Evolutionary conservation across 2,113 vertebrate genomes (phyloP), one percentile per base, ranked within the genome.

Genomic region (Pterocles gutturalis): DNA sequence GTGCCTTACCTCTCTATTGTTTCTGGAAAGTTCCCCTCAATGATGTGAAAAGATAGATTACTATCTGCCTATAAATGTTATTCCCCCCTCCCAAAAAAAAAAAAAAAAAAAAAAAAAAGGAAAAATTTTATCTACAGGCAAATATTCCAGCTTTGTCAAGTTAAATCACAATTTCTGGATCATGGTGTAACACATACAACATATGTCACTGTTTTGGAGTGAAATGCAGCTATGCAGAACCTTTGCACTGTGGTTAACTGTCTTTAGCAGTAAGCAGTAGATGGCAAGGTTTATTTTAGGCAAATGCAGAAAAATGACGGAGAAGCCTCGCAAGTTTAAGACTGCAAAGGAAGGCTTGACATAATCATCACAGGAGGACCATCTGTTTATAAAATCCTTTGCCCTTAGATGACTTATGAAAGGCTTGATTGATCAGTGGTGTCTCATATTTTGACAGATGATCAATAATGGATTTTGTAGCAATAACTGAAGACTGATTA

Each of bases 321-420:
- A 72, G 33, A 94, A 25, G 18, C 24, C 26, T 93, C 86, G 62
- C 13, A 46, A 66, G 55, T 66, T 87, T 88, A 83, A 75, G 53
- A 81, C 13, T 67, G 34, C 25, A 92, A 83, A 83, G 25, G 53
- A 86, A 48, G 5, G 10, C 46, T 79, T 90, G 38, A 65, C 54
- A 34, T 54, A 89, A 67, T 76, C 29, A 15, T 87, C 31, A 69
- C 54, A 79, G 58, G 58, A 80, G 29, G 60, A 89, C 90, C 76
- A 89, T 80, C 71, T 96, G 79, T 79, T 96, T 65, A 19, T 64
- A 66, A 88, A 91, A 83, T 43, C 33, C 51, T 80, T 92, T 92
- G 48, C 67, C 61, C 73, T 85, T 64, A 80, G 33, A 60, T 88
- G 58, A 48, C 55, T 95, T 94, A 66, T 24, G 24, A 41, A 91